Base-by-base conservation (phyloP, 2,888 invertebrate genomes). In the Dynastes tityus region DNA sequence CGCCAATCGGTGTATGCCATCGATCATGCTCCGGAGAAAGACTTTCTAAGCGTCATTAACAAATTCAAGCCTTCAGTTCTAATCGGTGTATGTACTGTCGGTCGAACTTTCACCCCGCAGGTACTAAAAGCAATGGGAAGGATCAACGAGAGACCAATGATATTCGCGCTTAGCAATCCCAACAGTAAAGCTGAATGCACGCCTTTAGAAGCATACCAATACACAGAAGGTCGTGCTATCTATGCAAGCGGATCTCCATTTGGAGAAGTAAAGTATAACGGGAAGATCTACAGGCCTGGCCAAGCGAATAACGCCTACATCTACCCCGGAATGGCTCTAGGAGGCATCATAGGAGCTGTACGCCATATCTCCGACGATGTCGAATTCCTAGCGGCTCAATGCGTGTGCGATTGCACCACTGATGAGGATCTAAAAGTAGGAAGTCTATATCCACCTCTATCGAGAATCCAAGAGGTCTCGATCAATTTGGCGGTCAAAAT, bases 271-370 rank as follows among this genome's bases (percentile, higher is more conserved):
- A 93, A 91, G 75, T 91, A 94, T 79, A 93, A 95, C 82, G 97
- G 96, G 0, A 94, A 95, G 87, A 93, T 93, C 11, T 94, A 92
- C 87, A 89, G 93, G 85, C 98, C 99, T 0, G 99, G 99, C 0
- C 99, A 99, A 89, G 99, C 99, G 80, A 98, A 98, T 90, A 98
- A 98, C 90, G 94, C 98, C 0, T 98, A 98, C 90, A 97, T 98
- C 89, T 98, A 97, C 92, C 99, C 99, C 27, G 99, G 99, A 4
- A 91, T 98, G 82, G 98, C 98, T 37, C 92, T 99, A 64, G 98
- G 96, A 80, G 94, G 95, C 77, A 94, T 98, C 83, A 94, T 95
- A 85, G 95, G 96, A 82, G 97, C 97, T 76, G 94, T 98, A 88
- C 91, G 95, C 84, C 96, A 95, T 86, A 97, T 99, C 87, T 93